Evolutionary conservation across 2,797 vertebrate species (phyloP), one percentile per base, ranked within the genome.

Genomic region (Hyperoplus immaculatus): DNA sequence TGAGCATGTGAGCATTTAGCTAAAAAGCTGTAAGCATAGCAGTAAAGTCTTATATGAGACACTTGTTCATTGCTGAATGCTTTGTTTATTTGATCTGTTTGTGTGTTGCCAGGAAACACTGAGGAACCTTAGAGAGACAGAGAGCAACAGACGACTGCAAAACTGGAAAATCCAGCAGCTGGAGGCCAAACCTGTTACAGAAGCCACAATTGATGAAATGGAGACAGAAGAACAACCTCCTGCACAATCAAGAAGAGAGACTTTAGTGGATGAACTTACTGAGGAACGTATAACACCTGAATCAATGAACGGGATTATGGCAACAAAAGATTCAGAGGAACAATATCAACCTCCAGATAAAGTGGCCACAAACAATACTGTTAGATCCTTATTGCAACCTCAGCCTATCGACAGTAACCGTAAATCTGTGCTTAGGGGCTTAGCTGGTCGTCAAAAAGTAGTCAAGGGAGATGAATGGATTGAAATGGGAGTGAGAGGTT

Each of bases 31-130:
- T 42, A 11, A 14, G 18, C 6, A 39, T 43, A 14, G 15, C 46
- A 36, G 38, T 13, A 14, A 10, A 16, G 12, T 21, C 13, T 36
- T 41, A n/a, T 14, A 50, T 67, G 12, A 72, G 42, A 51, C 43
- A 38, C 1, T 18, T 4, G 6, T 65, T 62, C 0, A 45, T 11
- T 73, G 18, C 42, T 63, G 5, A 69, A 62, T 47, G 8, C 9
- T 54, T 43, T 56, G 14, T 57, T 65, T 3, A 43, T 63, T 49
- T 21, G 3, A 43, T 29, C 13, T 54, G 7, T 41, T 16, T 12
- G 69, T 57, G n/a, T 51, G 1, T 87, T 78, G 12, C 45, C 85
- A 96, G 95, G 82, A 82, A 58, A 86, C 75, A 5, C 86, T 96
- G 72, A 73, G 36, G 41, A 66, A 18, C 13, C 79, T 93, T 85